Evolutionary conservation across 2,113 vertebrate genomes (phyloP).

Genomic region (Podarcis raffonei): DNA sequence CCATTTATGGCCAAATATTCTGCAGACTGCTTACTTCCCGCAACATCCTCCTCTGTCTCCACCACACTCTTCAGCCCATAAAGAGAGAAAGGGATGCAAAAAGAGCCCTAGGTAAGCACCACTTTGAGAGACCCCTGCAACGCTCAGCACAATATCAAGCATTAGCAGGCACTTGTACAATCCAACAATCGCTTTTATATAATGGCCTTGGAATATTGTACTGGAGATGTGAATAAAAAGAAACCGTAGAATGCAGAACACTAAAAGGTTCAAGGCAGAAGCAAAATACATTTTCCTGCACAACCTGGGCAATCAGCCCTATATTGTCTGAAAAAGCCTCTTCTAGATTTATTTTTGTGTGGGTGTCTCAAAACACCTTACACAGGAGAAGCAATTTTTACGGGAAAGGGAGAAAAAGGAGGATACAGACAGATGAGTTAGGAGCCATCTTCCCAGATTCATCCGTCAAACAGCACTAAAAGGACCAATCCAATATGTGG

Average conservation of each 20-base stretch:
- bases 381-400: background rate
- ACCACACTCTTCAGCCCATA: background rate
- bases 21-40: slow-evolving; percentile 15
- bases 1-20: background rate
- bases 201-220: slow-evolving; percentile 33
- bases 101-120: slow-evolving; percentile 2
- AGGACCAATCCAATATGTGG: background rate
- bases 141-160: slow-evolving; percentile 25
- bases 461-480: background rate
- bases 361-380: slow-evolving; percentile 19
- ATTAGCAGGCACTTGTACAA: slow-evolving; percentile 4
- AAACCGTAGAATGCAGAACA: background rate
- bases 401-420: slow-evolving; percentile 9
- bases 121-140: background rate
- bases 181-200: slow-evolving; percentile 27
- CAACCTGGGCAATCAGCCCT: background rate
- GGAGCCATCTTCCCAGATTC: background rate
- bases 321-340: slow-evolving; percentile 24
- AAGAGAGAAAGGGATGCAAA: slow-evolving; percentile 4
- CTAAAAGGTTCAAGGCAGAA: slow-evolving; percentile 38
- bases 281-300: slow-evolving; percentile 16
- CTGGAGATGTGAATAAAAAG: background rate
- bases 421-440: background rate
- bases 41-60: background rate
- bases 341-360: background rate